Conservation (phyloP, 2,888 invertebrate genomes). For the Luperina nickerlii region DNA sequence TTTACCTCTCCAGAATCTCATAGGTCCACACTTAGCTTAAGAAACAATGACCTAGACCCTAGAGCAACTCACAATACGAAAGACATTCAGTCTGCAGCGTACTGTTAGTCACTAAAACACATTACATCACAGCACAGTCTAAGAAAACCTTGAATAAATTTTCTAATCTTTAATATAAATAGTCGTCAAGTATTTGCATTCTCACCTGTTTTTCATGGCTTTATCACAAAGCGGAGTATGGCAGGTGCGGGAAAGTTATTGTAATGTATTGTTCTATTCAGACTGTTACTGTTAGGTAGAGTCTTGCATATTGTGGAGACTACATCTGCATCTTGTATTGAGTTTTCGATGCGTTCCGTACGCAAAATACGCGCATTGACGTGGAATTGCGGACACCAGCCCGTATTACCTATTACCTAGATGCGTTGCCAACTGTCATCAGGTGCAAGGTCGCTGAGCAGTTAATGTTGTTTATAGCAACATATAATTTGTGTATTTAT, state of each 20-base stretch:
- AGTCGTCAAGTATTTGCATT: conserved; percentile 48
- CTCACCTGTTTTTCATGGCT: conserved; percentile 39
- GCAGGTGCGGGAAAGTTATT: conserved; percentile 58
- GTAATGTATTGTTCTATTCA: conserved; percentile 23
- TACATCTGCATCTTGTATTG: conserved; percentile 22
- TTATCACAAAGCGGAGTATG: conserved; percentile 47
- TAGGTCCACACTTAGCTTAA: not conserved
- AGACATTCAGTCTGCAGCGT: conserved; percentile 30
- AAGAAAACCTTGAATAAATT: conserved; percentile 33
- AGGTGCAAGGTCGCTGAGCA: conserved; percentile 17
- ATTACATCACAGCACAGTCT: conserved; percentile 33
- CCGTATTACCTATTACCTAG: no score
- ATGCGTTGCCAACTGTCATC: conserved; percentile 29
- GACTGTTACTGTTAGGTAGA: not conserved
- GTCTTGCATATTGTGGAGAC: conserved; percentile 21
- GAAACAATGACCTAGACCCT: conserved; percentile 10
- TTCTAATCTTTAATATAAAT: conserved; percentile 36
- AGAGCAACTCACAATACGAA: conserved; percentile 8
- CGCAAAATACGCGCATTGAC: no score
- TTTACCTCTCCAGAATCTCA: not conserved
- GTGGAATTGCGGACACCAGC: no score
- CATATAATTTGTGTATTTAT: not conserved
- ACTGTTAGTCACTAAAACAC: conserved; percentile 26
- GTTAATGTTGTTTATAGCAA: not conserved
- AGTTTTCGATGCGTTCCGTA: conserved; percentile 22